Base-by-base conservation (phyloP, 2,888 invertebrate genomes). In the Ptilodon capucinus region DNA sequence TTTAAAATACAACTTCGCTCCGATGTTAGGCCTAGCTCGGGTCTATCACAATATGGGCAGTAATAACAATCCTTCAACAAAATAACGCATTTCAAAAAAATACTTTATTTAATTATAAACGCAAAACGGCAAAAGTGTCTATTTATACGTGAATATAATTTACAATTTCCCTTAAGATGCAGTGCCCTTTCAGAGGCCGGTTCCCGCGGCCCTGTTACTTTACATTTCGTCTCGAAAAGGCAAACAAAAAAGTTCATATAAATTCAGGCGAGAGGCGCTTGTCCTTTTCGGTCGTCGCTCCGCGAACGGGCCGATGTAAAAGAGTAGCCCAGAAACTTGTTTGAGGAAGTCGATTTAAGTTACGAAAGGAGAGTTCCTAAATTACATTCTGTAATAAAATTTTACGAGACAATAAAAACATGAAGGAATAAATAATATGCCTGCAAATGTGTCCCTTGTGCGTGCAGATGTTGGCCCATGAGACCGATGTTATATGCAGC, bases 271-370 rank as follows among this genome's bases (percentile, higher is more conserved):
- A 72, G 71, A 74, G 71, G 62, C 64, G 57, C 57, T 78, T 78
- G 80, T 84, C 74, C 77, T 83, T 86, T 86, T 84, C 76, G 73
- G 81, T 75, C 74, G 74, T 69, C 68, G 67, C 60, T 65, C 48
- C 54, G 57, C 63, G 63, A 71, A 67, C 68, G 72, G 73, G 64
- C 61, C 76, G 70, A 72, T 71, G 79, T 76, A 76, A 77, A 74
- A 78, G 71, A 81, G 68, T 71, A 76, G 61, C 65, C 76, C 74
- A 51, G 72, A 79, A 86, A 84, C 76, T 86, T 84, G 77, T 84
- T 83, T 76, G 71, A 67, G 71, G 74, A 86, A 88, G 85, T 87
- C 85, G 83, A 86, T 88, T 86, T 84, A 87, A 88, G 81, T 87
- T 87, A 82, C 74, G 69, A 76, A 79, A 77, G 64, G 59, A 69